A percentile compares a stretch with the other conserved stretches of the same genome.
phyloP scores from a whole-genome alignment of 1,140 invertebrate genomes.

The Caenorhabditis latens region DNA sequence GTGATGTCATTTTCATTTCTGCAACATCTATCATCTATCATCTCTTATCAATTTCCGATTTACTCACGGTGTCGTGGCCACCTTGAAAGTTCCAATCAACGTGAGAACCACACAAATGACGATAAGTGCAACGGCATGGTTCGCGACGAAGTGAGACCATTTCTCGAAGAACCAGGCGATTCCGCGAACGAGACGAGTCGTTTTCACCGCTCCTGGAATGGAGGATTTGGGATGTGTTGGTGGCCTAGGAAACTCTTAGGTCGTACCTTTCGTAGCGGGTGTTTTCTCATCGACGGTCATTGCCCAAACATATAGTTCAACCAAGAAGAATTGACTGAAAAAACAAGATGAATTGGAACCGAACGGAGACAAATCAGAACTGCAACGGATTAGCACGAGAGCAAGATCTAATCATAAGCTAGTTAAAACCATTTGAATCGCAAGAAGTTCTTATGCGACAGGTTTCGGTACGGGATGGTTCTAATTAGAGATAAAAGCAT shows the following conservation, averaged over 20 bases:
- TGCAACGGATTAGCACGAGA: too few relatives aligned
- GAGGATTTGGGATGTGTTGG: background rate
- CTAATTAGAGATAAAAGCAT: too few relatives aligned
- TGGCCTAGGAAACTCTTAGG: background rate
- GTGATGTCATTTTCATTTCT: slow-evolving; percentile 59
- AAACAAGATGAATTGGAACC: background rate
- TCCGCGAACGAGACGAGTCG: slow-evolving; percentile 21
- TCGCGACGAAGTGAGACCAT: slow-evolving; percentile 76
- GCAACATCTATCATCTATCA: background rate
- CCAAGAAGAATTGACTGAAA: background rate
- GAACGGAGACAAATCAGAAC: background rate
- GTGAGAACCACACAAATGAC: slow-evolving; percentile 73
- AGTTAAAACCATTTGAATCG: too few relatives aligned
- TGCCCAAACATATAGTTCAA: slow-evolving; percentile 14
- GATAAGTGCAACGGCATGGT: slow-evolving; percentile 72
- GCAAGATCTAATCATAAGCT: too few relatives aligned
- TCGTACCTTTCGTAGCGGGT: background rate
- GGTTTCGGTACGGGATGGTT: too few relatives aligned
- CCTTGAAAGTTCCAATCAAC: slow-evolving; percentile 69
- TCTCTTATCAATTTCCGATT: slow-evolving; percentile 22
- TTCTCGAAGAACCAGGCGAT: slow-evolving; percentile 65
- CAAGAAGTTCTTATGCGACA: too few relatives aligned
- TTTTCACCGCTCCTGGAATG: slow-evolving; percentile 4
- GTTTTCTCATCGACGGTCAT: slow-evolving; percentile 11
- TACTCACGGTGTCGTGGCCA: slow-evolving; percentile 71